Percentiles rank a stretch among this genome's conserved stretches.
These are phyloP conservation scores for Slavum lentiscoides DNA, from an alignment of 2,888 invertebrate species.

Conservation along the genomic window DNA sequence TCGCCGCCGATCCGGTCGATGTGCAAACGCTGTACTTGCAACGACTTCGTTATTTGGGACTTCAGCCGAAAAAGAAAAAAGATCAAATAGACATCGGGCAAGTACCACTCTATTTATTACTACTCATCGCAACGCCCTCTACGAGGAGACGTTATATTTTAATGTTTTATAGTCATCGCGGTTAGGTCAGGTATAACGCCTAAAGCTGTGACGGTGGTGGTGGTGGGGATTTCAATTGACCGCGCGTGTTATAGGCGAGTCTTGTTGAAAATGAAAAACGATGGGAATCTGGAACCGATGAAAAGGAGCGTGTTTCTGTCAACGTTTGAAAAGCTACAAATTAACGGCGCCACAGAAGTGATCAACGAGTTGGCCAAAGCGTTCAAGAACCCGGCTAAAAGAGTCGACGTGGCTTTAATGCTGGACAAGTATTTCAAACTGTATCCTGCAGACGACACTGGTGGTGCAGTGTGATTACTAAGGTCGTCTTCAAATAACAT, in stretches of 20 bases:
- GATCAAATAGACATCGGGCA: slow-evolving; percentile 17
- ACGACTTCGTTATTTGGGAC: slow-evolving; percentile 15
- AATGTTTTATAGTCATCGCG: too few species aligned
- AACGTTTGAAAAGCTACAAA: slow-evolving; percentile 14
- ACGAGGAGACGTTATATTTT: too few species aligned
- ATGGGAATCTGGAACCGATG: slow-evolving; percentile 3
- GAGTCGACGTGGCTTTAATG: not conserved
- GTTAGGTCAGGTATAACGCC: too few species aligned
- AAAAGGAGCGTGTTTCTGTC: not conserved
- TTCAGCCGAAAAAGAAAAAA: slow-evolving; percentile 5
- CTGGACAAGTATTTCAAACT: slow-evolving; percentile 11
- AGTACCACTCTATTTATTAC: not conserved
- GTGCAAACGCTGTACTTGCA: not conserved
- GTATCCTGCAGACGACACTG: not conserved
- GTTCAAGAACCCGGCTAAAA: not conserved
- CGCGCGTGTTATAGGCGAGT: not conserved
- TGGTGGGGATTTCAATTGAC: too few species aligned
- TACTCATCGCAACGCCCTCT: too few species aligned
- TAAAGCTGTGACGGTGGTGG: too few species aligned
- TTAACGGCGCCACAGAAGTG: not conserved
- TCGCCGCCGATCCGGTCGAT: not conserved
- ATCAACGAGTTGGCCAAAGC: not conserved
- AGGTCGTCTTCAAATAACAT: too few species aligned
- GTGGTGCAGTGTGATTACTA: not conserved
- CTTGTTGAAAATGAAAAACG: slow-evolving; percentile 11